Percentiles rank a stretch among this genome's conserved stretches.
Conservation (phyloP, 2,113 vertebrate genomes). For the Clarias macrocephalus region DNA sequence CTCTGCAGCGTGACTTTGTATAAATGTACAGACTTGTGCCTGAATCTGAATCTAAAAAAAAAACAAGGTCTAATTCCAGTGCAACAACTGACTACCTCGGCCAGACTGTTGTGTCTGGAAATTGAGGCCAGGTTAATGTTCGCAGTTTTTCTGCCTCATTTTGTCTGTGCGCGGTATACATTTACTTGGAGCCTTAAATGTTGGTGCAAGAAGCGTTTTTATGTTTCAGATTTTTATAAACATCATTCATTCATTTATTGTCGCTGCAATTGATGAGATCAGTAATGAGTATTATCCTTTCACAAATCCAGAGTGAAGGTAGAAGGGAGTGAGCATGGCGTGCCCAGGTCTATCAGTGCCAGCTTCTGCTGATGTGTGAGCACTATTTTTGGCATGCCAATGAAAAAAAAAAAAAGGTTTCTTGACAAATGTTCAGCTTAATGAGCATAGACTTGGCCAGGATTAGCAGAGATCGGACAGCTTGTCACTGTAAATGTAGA, state of each 20-base stretch:
- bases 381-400: slow-evolving; percentile 47
- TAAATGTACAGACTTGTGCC: background rate
- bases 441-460: background rate
- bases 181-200: background rate
- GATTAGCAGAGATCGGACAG: background rate
- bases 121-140: slow-evolving; percentile 26
- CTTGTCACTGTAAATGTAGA: slow-evolving; percentile 3
- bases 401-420: slow-evolving; percentile 32
- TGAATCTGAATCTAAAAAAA: background rate
- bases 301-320: background rate
- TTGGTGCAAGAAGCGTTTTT: background rate
- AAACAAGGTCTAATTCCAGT: background rate
- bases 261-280: background rate
- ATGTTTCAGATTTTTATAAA: background rate
- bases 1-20: background rate
- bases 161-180: background rate
- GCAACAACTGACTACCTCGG: background rate
- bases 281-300: background rate
- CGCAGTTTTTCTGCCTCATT: background rate
- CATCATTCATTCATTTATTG: background rate
- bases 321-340: background rate
- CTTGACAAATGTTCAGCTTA: slow-evolving; percentile 51
- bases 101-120: background rate
- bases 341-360: slow-evolving; percentile 38
- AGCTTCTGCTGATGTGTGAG: slow-evolving; percentile 28